A percentile compares a stretch with the other conserved stretches of the same genome.
Evolutionary conservation across 2,888 invertebrate species (phyloP).

Genomic region (Tetragnatha montana): DNA sequence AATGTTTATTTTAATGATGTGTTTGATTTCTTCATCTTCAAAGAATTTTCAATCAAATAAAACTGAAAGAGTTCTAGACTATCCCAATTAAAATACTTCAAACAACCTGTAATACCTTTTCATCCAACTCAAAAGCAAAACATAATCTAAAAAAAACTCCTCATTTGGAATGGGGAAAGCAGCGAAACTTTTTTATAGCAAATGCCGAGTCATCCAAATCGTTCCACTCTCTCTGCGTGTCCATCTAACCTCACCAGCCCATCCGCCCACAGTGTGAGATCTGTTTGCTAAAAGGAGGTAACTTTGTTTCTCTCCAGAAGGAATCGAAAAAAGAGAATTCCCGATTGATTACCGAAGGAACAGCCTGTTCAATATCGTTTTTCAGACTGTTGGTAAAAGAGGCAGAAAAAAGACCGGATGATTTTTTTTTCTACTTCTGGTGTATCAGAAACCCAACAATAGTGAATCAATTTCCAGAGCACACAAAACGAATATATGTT

Average conservation of each 20-base stretch:
- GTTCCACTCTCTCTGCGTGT: background rate
- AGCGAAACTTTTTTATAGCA: background rate
- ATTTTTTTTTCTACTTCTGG: background rate
- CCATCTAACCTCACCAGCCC: background rate
- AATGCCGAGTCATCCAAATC: background rate
- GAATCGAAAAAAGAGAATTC: background rate
- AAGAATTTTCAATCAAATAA: too few species aligned
- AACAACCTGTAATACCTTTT: too few species aligned
- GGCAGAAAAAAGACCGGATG: background rate
- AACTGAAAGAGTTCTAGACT: too few species aligned
- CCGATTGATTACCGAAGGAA: constrained; percentile 10
- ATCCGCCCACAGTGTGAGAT: background rate
- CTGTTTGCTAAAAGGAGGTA: background rate
- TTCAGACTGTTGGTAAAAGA: background rate
- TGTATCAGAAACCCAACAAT: background rate
- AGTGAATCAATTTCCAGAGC: background rate
- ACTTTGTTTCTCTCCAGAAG: background rate
- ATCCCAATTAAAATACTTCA: too few species aligned
- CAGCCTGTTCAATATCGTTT: constrained; percentile 3
- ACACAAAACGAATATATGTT: constrained; percentile 6
- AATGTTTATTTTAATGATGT: too few species aligned
- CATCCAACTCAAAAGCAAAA: too few species aligned
- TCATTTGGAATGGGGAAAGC: background rate
- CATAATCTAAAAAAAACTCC: background rate
- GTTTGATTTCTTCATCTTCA: too few species aligned